phyloP scores from a whole-genome alignment of 2,113 vertebrate species.

The Petromus typicus region DNA sequence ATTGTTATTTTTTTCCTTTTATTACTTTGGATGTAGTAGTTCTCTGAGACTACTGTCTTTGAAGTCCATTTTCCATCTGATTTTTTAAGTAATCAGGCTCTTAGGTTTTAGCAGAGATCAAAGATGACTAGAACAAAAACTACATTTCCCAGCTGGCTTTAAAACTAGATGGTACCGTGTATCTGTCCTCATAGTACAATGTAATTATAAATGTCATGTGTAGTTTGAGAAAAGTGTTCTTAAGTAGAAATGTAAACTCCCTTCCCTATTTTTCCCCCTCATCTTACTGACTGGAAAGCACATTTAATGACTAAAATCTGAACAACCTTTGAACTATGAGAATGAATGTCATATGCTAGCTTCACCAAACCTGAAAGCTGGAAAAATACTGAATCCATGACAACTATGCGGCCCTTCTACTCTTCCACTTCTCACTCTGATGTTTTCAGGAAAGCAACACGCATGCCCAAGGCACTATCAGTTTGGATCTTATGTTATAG shows the following conservation, averaged over 20 bases:
- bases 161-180: conserved; percentile 7
- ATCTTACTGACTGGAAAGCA: background rate
- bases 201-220: conserved; percentile 28
- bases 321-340: background rate
- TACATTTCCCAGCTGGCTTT: conserved; percentile 27
- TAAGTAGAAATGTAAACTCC: background rate
- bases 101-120: conserved; percentile 33
- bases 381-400: background rate
- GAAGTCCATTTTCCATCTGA: background rate
- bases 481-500: background rate
- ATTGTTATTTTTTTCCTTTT: conserved; percentile 14
- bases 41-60: conserved; percentile 29
- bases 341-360: background rate
- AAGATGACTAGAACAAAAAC: conserved; percentile 29
- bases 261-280: background rate
- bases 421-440: background rate
- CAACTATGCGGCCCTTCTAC: background rate
- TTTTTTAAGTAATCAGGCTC: background rate
- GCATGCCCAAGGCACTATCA: background rate
- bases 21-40: conserved; percentile 2
- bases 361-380: background rate
- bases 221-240: conserved; percentile 2
- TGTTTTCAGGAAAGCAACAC: background rate
- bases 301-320: background rate
- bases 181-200: conserved; percentile 32